phyloP scores from a whole-genome alignment of 2,113 vertebrate genomes.

The Chroicocephalus ridibundus region DNA sequence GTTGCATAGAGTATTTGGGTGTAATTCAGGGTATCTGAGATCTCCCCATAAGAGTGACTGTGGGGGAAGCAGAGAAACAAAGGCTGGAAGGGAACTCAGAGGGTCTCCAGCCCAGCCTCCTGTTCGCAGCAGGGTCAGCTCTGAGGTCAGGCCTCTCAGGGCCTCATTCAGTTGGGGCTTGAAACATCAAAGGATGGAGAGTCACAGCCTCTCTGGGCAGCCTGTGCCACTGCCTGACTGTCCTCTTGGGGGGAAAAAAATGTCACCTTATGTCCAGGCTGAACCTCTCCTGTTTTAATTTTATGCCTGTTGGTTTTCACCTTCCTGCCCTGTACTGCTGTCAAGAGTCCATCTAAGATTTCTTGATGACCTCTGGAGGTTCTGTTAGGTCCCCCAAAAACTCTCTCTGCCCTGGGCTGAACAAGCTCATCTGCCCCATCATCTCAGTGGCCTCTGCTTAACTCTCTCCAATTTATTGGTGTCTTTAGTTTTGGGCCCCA shows the following conservation, averaged over 20 bases:
- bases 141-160: background rate
- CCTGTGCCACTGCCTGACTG: background rate
- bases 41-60: accelerated
- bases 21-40: background rate
- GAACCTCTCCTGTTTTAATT: background rate
- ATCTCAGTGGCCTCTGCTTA: background rate
- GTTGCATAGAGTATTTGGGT: background rate
- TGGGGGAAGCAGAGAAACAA: background rate
- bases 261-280: accelerated
- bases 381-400: background rate
- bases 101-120: background rate
- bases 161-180: background rate
- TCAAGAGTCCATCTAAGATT: background rate
- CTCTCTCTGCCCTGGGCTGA: background rate
- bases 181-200: background rate
- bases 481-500: background rate
- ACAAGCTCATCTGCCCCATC: background rate
- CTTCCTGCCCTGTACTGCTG: background rate
- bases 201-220: background rate
- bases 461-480: background rate
- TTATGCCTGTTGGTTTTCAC: background rate
- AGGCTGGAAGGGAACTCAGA: background rate
- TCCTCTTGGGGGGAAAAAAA: background rate
- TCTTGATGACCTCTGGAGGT: background rate
- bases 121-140: background rate